Evolutionary conservation across 2,113 vertebrate genomes (phyloP).

Genomic region (Prionailurus viverrinus): DNA sequence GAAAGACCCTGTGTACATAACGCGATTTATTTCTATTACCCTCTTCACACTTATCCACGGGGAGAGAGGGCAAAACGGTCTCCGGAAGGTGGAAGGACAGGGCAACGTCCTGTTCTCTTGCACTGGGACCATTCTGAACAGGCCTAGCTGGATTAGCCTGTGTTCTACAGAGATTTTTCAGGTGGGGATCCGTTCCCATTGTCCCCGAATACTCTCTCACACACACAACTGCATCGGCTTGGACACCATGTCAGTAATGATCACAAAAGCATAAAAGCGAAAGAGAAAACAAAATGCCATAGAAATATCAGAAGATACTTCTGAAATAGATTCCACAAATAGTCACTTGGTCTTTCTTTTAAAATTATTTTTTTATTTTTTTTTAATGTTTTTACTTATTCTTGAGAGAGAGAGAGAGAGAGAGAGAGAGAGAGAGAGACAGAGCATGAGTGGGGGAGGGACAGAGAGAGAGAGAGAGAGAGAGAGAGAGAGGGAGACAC

Average conservation of each 20-base stretch:
- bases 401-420: too few relatives aligned
- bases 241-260: too few relatives aligned
- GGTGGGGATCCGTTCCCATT: background rate
- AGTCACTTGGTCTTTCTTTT: too few relatives aligned
- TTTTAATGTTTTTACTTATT: too few relatives aligned
- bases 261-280: too few relatives aligned
- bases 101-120: too few relatives aligned
- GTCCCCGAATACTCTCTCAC: background rate
- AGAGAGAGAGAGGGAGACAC: too few relatives aligned
- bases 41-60: background rate
- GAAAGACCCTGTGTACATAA: background rate
- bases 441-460: too few relatives aligned
- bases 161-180: background rate
- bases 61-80: background rate
- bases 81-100: background rate
- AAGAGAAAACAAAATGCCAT: background rate
- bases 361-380: too few relatives aligned
- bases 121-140: background rate
- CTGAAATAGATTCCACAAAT: background rate
- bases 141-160: background rate
- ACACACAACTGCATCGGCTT: background rate
- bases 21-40: background rate
- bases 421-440: too few relatives aligned
- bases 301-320: background rate
- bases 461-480: too few relatives aligned